Evolutionary conservation across 30 jellyfish, hydroid and myxozoan genomes (phyloP), one percentile per base, ranked within the genome.

Genomic region (Hydractinia echinata): DNA sequence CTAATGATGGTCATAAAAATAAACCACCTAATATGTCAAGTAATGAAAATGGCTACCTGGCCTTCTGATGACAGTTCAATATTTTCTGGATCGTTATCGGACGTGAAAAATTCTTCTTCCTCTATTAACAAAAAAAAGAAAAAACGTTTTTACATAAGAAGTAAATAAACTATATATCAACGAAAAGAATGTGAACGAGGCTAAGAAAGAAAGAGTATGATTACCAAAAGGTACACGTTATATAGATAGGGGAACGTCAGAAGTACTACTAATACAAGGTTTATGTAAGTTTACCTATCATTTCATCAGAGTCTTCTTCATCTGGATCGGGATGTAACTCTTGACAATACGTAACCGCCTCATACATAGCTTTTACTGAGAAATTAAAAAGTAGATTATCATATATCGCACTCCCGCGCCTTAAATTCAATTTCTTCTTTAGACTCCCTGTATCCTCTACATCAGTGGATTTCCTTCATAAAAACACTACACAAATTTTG

Each of bases 21-120:
- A 58, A 58, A 11, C 19, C 19, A 16, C 15, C 69, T 16, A 58
- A 58, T 11, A 58, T 58, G 3, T 58, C 19, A 58, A 11, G 69
- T 58, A 11, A 16, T 58, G 18, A 30, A 30, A 30, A 30, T 30
- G 44, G 44, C 44, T 56, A 83, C 96, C 94, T 81, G 90, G 48
- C 96, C 96, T 78, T 88, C 96, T 70, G 76, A 94, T 20, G 92
- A 81, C 51, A 88, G 55, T 73, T 88, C 86, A 54, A 88, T 60
- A 62, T 77, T 77, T 48, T 77, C 85, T 9, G 60, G 54, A 61
- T 88, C 80, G 53, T 87, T 91, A 16, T 76, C 85, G 30, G 85
- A 56, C 30, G 85, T 77, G 30, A 54, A 77, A 77, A 77, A 77
- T 15, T 76, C 85, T 55, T 77, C 77, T n/a, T 64, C 74, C 39